These are phyloP conservation scores for Anthonomus grandis DNA, from an alignment of 1,140 invertebrate species.

Conservation along the genomic window DNA sequence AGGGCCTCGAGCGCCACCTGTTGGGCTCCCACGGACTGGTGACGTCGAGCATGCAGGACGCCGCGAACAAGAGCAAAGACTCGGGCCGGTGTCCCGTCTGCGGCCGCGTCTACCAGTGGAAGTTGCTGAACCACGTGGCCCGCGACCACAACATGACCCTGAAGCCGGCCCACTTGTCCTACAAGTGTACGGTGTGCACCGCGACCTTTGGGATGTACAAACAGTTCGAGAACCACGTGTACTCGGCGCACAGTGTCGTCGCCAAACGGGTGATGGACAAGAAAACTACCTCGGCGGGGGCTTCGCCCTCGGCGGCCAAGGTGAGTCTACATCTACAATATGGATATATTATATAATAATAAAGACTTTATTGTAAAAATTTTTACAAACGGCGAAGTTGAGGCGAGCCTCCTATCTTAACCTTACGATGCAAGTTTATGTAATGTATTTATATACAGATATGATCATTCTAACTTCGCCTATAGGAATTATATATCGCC, in stretches of 20 bases:
- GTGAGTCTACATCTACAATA: slow-evolving; percentile 11
- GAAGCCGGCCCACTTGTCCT: slow-evolving; percentile 87
- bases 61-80: slow-evolving; percentile 91
- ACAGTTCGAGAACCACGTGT: slow-evolving; percentile 91
- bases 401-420: no score
- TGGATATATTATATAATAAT: no score
- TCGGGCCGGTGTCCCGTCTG: slow-evolving; percentile 90
- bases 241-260: slow-evolving; percentile 84
- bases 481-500: no score
- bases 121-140: slow-evolving; percentile 84
- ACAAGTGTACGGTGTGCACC: slow-evolving; percentile 92
- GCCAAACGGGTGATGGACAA: slow-evolving; percentile 77
- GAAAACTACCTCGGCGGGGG: slow-evolving; percentile 51
- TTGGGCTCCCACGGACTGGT: slow-evolving; percentile 90
- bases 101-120: slow-evolving; percentile 90
- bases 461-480: no score
- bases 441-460: no score
- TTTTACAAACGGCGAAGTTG: no score
- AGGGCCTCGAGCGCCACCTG: slow-evolving; percentile 89
- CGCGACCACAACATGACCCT: slow-evolving; percentile 86
- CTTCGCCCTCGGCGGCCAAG: slow-evolving; percentile 47
- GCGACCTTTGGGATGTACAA: slow-evolving; percentile 94
- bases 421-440: no score
- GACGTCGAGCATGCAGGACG: slow-evolving; percentile 93
- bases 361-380: no score